Evolutionary conservation across 2,113 vertebrate genomes (phyloP).

Genomic region (Malurus melanocephalus): DNA sequence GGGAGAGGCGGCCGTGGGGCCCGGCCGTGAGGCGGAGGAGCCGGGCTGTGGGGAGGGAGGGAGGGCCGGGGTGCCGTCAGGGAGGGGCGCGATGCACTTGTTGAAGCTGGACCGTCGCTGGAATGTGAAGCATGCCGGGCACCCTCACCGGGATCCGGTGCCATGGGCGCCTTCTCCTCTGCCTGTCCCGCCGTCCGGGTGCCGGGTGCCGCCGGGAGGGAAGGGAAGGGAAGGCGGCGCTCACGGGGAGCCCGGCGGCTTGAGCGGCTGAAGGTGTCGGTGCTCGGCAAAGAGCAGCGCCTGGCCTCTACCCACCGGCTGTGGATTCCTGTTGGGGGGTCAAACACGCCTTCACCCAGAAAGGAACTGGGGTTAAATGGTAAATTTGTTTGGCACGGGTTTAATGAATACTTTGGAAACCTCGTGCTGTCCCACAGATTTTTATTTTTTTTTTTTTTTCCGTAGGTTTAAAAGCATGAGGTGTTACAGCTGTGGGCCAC

Average conservation of each 20-base stretch:
- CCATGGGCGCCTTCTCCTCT: neutral
- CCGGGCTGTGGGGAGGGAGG: neutral
- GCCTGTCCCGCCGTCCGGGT: neutral
- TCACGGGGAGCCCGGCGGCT: neutral
- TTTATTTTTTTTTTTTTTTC: neutral
- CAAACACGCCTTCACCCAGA: neutral
- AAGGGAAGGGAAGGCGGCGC: neutral
- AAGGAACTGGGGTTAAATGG: neutral
- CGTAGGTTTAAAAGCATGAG: neutral
- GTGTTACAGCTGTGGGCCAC: neutral
- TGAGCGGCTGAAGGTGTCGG: neutral
- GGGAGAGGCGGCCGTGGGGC: neutral
- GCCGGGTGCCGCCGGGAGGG: neutral
- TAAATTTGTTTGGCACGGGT: neutral
- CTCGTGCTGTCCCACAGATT: neutral
- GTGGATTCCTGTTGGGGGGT: accelerated
- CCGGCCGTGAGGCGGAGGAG: neutral
- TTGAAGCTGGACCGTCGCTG: conserved; percentile 61
- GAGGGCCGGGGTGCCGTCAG: neutral
- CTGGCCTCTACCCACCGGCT: neutral
- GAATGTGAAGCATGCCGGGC: conserved; percentile 67
- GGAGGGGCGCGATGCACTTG: conserved; percentile 63
- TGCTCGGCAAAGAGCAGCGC: neutral
- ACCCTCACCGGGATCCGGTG: conserved; percentile 45
- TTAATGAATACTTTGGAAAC: neutral